phyloP scores from a whole-genome alignment of 2,888 invertebrate genomes.

The Rhaphigaster nebulosa region DNA sequence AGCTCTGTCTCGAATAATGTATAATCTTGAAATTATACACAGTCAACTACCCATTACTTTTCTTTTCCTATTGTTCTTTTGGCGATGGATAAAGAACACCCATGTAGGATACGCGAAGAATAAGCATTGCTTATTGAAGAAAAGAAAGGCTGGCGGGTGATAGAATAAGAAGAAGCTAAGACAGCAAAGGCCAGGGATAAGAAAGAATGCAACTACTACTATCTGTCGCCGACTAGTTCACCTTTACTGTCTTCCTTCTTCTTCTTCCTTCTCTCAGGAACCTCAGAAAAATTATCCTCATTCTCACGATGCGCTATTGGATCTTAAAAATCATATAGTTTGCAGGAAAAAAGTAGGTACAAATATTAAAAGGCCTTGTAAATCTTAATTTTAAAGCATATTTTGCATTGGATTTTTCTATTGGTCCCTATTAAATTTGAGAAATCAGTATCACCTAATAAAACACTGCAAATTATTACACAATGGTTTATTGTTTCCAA shows the following conservation, averaged over 20 bases:
- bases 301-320: not conserved
- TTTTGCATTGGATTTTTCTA: too few relatives aligned
- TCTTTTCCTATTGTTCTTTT: not conserved
- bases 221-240: not conserved
- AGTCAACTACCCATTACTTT: too few relatives aligned
- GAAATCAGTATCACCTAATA: too few relatives aligned
- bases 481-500: too few relatives aligned
- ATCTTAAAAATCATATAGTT: too few relatives aligned
- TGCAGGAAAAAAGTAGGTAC: too few relatives aligned
- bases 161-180: not conserved
- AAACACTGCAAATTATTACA: too few relatives aligned
- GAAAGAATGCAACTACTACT: not conserved
- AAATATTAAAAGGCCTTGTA: too few relatives aligned
- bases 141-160: not conserved
- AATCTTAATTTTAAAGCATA: too few relatives aligned
- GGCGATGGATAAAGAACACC: not conserved
- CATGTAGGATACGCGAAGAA: not conserved
- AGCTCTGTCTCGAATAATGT: not conserved
- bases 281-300: not conserved
- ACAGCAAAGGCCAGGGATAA: not conserved
- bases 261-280: not conserved
- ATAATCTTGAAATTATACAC: too few relatives aligned
- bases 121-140: constrained; percentile 2
- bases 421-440: too few relatives aligned
- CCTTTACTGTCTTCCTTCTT: not conserved